These are phyloP conservation scores for Simalia tracyae DNA, from an alignment of 2,797 vertebrate genomes.

Conservation along the genomic window DNA sequence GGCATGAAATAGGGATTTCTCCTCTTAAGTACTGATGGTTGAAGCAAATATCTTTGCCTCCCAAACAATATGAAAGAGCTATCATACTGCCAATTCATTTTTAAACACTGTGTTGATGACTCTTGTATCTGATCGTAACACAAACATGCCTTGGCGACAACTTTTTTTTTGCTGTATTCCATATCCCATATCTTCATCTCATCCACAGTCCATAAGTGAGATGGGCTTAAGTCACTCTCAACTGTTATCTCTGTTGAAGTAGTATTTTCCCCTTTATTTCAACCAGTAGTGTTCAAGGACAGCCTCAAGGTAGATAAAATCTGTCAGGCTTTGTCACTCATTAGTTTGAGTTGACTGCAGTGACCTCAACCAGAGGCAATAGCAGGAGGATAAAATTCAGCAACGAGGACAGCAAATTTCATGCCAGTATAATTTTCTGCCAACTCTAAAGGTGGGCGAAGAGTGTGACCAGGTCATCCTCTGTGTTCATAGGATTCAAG, in stretches of 20 bases:
- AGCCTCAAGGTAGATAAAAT: background rate
- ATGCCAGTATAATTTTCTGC: background rate
- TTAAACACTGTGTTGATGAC: background rate
- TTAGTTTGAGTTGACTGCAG: background rate
- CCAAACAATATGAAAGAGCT: too few species aligned
- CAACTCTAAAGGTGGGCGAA: background rate
- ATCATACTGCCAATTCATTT: background rate
- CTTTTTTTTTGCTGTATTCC: background rate
- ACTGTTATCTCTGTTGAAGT: background rate
- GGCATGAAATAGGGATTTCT: background rate
- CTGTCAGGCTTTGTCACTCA: background rate
- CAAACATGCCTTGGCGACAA: background rate
- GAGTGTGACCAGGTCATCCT: background rate
- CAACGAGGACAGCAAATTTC: background rate
- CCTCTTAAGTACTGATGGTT: background rate
- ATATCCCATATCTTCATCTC: background rate
- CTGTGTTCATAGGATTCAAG: background rate
- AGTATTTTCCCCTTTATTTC: background rate
- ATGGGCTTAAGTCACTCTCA: background rate
- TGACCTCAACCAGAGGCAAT: background rate
- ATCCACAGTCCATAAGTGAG: background rate
- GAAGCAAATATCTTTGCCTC: background rate
- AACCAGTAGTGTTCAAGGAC: background rate
- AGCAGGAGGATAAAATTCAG: background rate
- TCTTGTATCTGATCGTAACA: background rate